Evolutionary conservation across 2,888 invertebrate genomes (phyloP).

Genomic region (Cantharis lateralis): DNA sequence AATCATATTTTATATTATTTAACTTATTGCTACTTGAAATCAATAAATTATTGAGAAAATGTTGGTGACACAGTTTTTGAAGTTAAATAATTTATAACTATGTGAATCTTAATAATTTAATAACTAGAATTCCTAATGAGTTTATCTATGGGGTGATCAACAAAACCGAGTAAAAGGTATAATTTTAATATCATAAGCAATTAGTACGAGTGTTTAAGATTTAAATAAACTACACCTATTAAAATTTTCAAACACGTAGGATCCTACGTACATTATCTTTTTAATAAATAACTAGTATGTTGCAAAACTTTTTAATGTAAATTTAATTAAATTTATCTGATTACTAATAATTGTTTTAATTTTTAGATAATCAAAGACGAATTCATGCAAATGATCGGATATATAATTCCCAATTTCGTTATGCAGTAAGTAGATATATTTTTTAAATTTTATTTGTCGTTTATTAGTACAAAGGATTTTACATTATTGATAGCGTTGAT

Average conservation of each 20-base stretch:
- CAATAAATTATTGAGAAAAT: background rate
- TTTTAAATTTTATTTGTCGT: background rate
- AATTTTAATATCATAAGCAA: background rate
- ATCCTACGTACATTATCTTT: background rate
- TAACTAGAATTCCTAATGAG: background rate
- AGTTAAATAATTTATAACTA: background rate
- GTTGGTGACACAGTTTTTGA: background rate
- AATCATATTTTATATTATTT: background rate
- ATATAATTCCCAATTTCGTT: slow-evolving; percentile 96
- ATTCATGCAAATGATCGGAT: slow-evolving; percentile 96
- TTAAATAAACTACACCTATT: background rate
- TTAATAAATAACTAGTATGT: background rate
- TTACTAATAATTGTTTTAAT: slow-evolving; percentile 54
- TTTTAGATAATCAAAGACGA: slow-evolving; percentile 93
- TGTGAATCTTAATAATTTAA: background rate
- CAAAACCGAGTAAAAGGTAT: background rate
- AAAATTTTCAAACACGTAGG: background rate
- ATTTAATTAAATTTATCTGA: too few relatives aligned
- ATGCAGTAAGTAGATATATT: slow-evolving; percentile 87
- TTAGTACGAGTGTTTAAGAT: background rate
- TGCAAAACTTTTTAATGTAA: background rate
- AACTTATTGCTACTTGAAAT: background rate
- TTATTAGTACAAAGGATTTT: background rate
- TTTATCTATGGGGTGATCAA: background rate
- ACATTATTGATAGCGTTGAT: background rate